Evolutionary conservation across 2,888 invertebrate species (phyloP), one percentile per base, ranked within the genome.

Genomic region (Dasypogon diadema): DNA sequence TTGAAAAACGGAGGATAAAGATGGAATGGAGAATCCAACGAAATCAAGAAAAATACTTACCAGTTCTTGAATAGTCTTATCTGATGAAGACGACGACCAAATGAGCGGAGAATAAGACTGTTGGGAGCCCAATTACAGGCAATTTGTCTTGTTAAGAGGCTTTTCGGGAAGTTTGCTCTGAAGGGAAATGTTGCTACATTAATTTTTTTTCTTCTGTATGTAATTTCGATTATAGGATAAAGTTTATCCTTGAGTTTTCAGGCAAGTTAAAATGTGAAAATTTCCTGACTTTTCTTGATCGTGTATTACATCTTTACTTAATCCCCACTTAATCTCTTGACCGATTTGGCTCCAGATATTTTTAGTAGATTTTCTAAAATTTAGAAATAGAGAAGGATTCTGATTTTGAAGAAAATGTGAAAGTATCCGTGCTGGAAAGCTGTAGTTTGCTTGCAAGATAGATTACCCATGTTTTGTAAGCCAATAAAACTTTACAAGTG

Each of bases 121-220:
- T 54, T 70, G 70, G 70, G 70, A 70, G 70, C 70, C 70, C 70
- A 70, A 70, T 70, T 70, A 70, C 70, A 70, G 70, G 70, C 70
- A 70, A 70, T 70, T 70, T 70, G 70, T 70, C 70, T 70, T 70
- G 70, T 70, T 70, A 70, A 70, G 54, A 70, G 70, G 24, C 30
- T 70, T 51, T 34, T 18, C 34, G 70, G 34, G 26, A 26, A 46
- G 14, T 46, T 54, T 54, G 26, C 30, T 34, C 54, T 24, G 16
- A 34, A 14, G 34, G 42, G 8, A 54, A 56, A 26, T 56, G 30
- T 56, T 54, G 54, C 24, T 70, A 51, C 70, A 70, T 70, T 51
- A 70, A 54, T 10, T 56, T 56, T 22, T 56, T 24, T 18, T n/a
- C 26, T 24, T 26, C 5, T 55, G 22, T 68, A 70, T 54, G 54